phyloP scores from a whole-genome alignment of 2,888 invertebrate species.

The Aporophyla lueneburgensis region DNA sequence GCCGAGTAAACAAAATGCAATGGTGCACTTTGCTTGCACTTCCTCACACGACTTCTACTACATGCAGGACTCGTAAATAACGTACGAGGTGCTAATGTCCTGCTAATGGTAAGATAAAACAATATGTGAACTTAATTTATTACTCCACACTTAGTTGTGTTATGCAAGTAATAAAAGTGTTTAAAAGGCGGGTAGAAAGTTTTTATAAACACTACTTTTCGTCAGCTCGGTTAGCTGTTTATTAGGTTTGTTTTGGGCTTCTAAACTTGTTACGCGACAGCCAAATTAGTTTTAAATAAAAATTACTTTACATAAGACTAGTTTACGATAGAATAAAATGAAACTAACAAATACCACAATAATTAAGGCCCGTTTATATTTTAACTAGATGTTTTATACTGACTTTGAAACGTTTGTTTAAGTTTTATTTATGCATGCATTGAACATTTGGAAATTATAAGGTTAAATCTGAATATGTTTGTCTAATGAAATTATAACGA shows the following conservation, averaged over 20 bases:
- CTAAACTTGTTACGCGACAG: not conserved
- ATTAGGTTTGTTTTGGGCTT: not conserved
- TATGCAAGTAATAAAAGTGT: not conserved
- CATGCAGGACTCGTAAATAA: not conserved
- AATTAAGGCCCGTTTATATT: conserved; percentile 4
- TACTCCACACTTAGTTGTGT: not conserved
- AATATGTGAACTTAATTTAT: conserved; percentile 8
- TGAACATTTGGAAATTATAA: no score
- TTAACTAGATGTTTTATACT: not conserved
- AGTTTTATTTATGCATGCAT: no score
- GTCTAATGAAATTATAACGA: no score
- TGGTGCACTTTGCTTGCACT: not conserved
- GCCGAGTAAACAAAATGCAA: not conserved
- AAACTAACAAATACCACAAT: conserved; percentile 19
- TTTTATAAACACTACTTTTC: not conserved
- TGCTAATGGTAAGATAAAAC: not conserved
- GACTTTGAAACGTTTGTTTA: no score
- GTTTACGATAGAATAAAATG: conserved; percentile 40
- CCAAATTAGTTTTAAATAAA: conserved; percentile 36
- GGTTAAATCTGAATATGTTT: no score
- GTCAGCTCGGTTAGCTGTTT: not conserved
- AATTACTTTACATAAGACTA: conserved; percentile 13
- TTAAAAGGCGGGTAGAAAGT: not conserved
- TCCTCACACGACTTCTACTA: conserved; percentile 11
- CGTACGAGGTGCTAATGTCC: conserved; percentile 23